Conservation (phyloP, 2,113 vertebrate species). For the Chaetura pelagica region DNA sequence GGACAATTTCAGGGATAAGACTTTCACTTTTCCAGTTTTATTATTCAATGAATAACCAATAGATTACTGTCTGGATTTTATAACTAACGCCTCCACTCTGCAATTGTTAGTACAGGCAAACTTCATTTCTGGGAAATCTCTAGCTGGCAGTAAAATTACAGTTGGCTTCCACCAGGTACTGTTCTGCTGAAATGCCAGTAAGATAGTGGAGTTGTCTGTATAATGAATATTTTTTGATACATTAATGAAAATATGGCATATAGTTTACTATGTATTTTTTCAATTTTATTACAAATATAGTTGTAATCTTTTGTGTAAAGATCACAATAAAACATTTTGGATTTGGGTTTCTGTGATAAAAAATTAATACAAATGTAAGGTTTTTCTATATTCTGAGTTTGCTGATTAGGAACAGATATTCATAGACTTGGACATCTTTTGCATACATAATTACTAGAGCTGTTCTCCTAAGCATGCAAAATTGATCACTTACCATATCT, state of each 20-base stretch:
- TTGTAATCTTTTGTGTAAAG: not conserved
- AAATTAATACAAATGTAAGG: not conserved
- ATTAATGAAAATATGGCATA: not conserved
- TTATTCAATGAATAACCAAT: not conserved
- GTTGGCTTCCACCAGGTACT: not conserved
- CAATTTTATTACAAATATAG: not conserved
- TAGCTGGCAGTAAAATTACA: not conserved
- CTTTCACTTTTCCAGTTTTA: not conserved
- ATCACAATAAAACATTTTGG: not conserved
- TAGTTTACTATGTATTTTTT: not conserved
- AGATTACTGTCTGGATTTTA: not conserved
- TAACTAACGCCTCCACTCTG: not conserved
- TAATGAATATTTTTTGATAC: not conserved
- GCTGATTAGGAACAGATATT: conserved; percentile 14
- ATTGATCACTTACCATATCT: conserved; percentile 39
- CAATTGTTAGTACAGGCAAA: not conserved
- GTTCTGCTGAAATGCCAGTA: not conserved
- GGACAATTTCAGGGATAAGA: not conserved
- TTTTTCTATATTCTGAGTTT: not conserved
- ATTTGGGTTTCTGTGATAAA: not conserved
- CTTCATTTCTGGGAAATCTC: not conserved
- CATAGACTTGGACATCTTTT: not conserved
- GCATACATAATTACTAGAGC: not conserved
- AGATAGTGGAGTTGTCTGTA: not conserved
- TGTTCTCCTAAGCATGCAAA: conserved; percentile 6